Base-by-base conservation (phyloP, 2,888 invertebrate genomes). In the Stenodera caucasica region DNA sequence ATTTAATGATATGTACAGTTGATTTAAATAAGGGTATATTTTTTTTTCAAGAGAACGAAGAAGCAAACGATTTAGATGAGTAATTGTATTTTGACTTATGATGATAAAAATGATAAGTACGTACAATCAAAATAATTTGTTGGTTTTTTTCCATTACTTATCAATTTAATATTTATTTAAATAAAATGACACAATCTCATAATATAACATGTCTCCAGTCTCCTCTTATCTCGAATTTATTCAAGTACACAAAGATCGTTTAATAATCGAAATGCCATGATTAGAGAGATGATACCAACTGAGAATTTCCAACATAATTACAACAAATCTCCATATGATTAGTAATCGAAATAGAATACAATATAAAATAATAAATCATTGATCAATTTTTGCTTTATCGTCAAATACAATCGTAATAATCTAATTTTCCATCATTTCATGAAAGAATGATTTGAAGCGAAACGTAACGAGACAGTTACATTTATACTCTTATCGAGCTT, bases 111-210 rank as follows among this genome's bases (percentile, higher is more conserved):
- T 35, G 35, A 35, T 35, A n/a, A 35, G n/a, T 14, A 14, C 6
- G 14, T 35, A 35, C 35, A 35, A 35, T 35, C 35, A 14, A 35
- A 35, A 14, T n/a, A 52, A 52, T 30, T 30, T 32, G 32, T 29
- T 33, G 51, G 45, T 55, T 52, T 37, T n/a, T 59, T 59, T 59
- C 59, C 59, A 45, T 12, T n/a, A 11, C 37, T 52, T 59, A 59
- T 59, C 59, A 40, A 40, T 52, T 51, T 51, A 53, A 59, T 29
- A 50, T 58, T 58, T 58, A 35, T 35, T 55, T 50, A 55, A 55
- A 55, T 53, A 50, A 51, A 57, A 58, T 55, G 49, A 53, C 59
- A 59, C 55, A 49, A 55, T 55, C 35, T 51, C n/a, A 37, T 35
- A 49, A 50, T 29, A 40, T 32, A 59, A 55, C 7, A 59, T 45